A percentile compares a stretch with the other conserved stretches of the same genome.
Conservation (phyloP, 1,140 invertebrate species). For the Sipha flava region DNA sequence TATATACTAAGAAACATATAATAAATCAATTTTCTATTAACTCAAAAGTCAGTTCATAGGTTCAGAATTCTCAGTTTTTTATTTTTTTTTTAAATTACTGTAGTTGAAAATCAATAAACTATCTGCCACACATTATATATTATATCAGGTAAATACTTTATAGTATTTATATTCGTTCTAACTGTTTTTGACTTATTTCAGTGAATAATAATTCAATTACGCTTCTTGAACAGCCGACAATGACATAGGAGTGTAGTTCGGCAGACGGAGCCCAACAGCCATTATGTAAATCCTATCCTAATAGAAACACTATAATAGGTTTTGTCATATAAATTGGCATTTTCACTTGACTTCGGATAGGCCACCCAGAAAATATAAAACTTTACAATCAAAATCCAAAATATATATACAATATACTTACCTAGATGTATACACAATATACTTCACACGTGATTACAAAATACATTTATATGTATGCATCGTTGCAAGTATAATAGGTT, state of each 20-base stretch:
- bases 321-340: slow-evolving; percentile 33
- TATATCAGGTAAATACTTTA: slow-evolving; percentile 18
- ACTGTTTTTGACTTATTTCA: slow-evolving; percentile 1
- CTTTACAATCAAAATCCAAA: not conserved
- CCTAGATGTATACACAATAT: not conserved
- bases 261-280: not conserved
- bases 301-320: slow-evolving; percentile 32
- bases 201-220: slow-evolving; percentile 33
- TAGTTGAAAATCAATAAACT: not conserved
- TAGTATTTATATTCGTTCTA: not conserved
- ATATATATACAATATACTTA: not conserved
- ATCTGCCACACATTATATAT: not conserved
- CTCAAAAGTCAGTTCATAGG: too few species aligned
- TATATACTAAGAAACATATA: not conserved
- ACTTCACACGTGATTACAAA: not conserved
- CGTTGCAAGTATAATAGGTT: not conserved
- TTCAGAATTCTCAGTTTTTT: too few species aligned
- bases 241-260: not conserved
- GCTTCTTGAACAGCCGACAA: not conserved
- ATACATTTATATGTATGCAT: not conserved
- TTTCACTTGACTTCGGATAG: slow-evolving; percentile 11
- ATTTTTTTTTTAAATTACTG: not conserved
- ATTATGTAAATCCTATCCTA: slow-evolving; percentile 30
- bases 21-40: not conserved
- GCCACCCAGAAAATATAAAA: not conserved